phyloP scores from a whole-genome alignment of 2,888 invertebrate species.

The Tachina lurida region DNA sequence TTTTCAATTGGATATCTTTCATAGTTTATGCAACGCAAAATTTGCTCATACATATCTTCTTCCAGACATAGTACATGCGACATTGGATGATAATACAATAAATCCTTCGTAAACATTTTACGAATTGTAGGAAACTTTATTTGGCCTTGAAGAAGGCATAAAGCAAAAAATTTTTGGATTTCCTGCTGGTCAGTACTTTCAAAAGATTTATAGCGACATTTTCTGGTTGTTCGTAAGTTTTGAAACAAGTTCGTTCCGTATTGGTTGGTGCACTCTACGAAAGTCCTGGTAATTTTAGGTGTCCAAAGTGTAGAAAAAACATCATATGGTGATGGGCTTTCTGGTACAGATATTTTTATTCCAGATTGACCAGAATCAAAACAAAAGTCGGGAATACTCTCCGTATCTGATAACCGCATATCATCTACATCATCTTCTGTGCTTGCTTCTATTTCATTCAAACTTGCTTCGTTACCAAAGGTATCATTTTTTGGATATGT shows the following conservation, averaged over 20 bases:
- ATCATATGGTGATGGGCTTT: no score
- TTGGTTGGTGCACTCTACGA: slow-evolving; percentile 24
- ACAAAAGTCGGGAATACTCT: no score
- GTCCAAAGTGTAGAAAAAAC: slow-evolving; percentile 18
- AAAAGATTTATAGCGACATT: slow-evolving; percentile 8
- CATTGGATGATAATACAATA: no score
- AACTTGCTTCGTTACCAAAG: no score
- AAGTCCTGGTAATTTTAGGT: slow-evolving; percentile 3
- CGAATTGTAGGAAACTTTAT: slow-evolving; percentile 7
- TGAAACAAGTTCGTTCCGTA: slow-evolving; percentile 27
- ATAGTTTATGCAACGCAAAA: slow-evolving; percentile 4
- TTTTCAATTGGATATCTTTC: slow-evolving; percentile 11
- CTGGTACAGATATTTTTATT: no score
- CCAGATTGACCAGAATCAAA: no score
- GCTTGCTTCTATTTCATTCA: no score
- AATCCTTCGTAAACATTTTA: slow-evolving; percentile 9
- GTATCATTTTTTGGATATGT: no score
- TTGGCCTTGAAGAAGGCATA: slow-evolving; percentile 25
- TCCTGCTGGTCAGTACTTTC: slow-evolving; percentile 14
- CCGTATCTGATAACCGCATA: no score
- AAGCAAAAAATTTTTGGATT: slow-evolving; percentile 10
- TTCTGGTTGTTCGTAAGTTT: slow-evolving; percentile 12
- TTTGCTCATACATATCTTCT: neutral
- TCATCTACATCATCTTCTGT: no score
- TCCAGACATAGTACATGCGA: no score